phyloP scores from a whole-genome alignment of 2,797 vertebrate species.

The Nannoperca australis region DNA sequence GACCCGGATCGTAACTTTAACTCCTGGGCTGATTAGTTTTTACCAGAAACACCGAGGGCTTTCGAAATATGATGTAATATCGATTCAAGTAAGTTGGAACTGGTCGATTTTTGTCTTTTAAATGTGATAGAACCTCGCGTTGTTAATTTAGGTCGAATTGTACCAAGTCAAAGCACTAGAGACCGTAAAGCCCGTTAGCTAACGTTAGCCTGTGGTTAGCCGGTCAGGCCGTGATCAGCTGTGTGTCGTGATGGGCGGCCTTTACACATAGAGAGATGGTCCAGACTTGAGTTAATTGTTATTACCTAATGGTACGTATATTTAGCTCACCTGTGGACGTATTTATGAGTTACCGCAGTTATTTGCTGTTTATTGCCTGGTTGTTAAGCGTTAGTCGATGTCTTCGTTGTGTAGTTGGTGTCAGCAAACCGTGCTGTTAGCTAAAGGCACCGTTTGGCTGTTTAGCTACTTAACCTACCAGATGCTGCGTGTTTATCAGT shows the following conservation, averaged over 20 bases:
- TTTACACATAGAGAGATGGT: slow-evolving; percentile 2
- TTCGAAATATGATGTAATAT: slow-evolving; percentile 55
- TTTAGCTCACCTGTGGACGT: background rate
- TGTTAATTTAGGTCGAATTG: slow-evolving; percentile 25
- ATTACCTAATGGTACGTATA: slow-evolving; percentile 13
- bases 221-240: slow-evolving; percentile 79
- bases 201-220: slow-evolving; percentile 61
- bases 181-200: slow-evolving; percentile 51
- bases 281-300: slow-evolving; percentile 1
- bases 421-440: background rate
- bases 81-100: slow-evolving; percentile 59
- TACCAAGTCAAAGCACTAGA: background rate
- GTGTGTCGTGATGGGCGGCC: slow-evolving; percentile 65
- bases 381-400: background rate
- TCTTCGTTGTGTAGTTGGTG: background rate
- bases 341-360: background rate
- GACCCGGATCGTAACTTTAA: slow-evolving; percentile 85
- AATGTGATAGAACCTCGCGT: accelerated
- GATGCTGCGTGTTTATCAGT: background rate
- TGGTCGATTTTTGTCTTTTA: background rate
- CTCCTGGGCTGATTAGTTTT: slow-evolving; percentile 64
- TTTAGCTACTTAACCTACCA: background rate
- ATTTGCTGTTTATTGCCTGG: background rate
- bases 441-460: slow-evolving; percentile 10
- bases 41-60: slow-evolving; percentile 52